phyloP scores from a whole-genome alignment of 92 coral and sea anemone species.

The Desmophyllum pertusum region DNA sequence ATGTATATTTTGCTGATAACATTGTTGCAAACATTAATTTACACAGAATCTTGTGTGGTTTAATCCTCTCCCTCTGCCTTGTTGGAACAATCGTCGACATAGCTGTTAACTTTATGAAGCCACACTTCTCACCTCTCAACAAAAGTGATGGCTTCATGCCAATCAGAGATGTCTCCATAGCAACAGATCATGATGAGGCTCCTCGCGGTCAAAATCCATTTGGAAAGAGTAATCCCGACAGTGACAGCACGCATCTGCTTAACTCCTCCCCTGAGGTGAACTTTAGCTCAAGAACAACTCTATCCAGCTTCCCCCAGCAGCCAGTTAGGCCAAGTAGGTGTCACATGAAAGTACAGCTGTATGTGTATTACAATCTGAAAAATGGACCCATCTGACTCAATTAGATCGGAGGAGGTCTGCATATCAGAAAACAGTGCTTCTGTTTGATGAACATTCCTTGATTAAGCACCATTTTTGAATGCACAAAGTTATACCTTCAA shows the following conservation, averaged over 20 bases:
- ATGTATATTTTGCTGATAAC: neutral
- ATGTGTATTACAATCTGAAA: neutral
- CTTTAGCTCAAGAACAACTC: neutral
- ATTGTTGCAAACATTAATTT: neutral
- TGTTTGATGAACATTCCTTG: no score
- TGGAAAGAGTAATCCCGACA: neutral
- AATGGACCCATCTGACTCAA: neutral
- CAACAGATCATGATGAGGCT: conserved; percentile 2
- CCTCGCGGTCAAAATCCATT: neutral
- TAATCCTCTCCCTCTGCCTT: conserved; percentile 71
- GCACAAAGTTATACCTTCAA: no score
- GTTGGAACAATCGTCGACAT: conserved; percentile 79
- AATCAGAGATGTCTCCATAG: conserved; percentile 15
- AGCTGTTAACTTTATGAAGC: conserved; percentile 8
- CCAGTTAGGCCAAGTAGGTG: conserved; percentile 8
- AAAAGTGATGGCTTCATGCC: conserved; percentile 35
- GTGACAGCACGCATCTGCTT: neutral
- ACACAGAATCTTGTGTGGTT: conserved; percentile 73
- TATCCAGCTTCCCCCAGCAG: neutral
- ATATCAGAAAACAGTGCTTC: no score
- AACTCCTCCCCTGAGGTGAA: conserved; percentile 1
- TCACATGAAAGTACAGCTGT: neutral
- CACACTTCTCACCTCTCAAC: neutral
- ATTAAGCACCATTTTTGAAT: no score
- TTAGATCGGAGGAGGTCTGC: no score